Evolutionary conservation across 2,797 vertebrate genomes (phyloP), one percentile per base, ranked within the genome.

Genomic region (Leucoraja ocellata): DNA sequence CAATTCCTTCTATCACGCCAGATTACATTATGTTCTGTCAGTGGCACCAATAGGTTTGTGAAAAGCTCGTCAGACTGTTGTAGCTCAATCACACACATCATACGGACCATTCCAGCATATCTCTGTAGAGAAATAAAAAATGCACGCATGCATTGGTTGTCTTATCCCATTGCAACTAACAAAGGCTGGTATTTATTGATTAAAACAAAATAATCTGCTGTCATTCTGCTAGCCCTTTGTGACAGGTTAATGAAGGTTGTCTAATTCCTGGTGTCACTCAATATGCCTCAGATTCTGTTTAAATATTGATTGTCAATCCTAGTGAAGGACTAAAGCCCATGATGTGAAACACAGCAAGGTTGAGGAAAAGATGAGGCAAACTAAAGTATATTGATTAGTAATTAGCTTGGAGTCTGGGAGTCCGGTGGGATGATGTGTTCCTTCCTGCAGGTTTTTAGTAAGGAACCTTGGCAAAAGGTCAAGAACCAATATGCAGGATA

Each of bases 241-340:
- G 84, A 14, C n/a, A 68, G 63, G 63, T 63, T 68, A 68, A 88
- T 68, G 63, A 88, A 88, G 16, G 84, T 7, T 68, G 84, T 36
- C 61, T 68, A 88, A 68, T 88, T 68, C n/a, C 84, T 32, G n/a
- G n/a, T 88, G 61, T 88, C 84, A 88, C n/a, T 63, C 84, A 88
- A 65, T 68, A 88, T 36, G n/a, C n/a, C 6, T 36, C 63, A n/a
- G 63, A 88, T 65, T 68, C 84, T 16, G 14, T 88, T 88, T 23
- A 68, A 36, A 88, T 68, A 88, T 88, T 18, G 63, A 88, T 65
- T 36, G n/a, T 65, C n/a, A 88, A 0, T 88, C 84, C 10, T 32
- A 8, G n/a, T 68, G 63, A 88, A 65, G 61, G 63, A 36, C 84
- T 68, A 36, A 88, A 21, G 16, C 16, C 16, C n/a, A 9, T 18